Evolutionary conservation across 2,797 vertebrate species (phyloP).

Genomic region (Squalus acanthias): DNA sequence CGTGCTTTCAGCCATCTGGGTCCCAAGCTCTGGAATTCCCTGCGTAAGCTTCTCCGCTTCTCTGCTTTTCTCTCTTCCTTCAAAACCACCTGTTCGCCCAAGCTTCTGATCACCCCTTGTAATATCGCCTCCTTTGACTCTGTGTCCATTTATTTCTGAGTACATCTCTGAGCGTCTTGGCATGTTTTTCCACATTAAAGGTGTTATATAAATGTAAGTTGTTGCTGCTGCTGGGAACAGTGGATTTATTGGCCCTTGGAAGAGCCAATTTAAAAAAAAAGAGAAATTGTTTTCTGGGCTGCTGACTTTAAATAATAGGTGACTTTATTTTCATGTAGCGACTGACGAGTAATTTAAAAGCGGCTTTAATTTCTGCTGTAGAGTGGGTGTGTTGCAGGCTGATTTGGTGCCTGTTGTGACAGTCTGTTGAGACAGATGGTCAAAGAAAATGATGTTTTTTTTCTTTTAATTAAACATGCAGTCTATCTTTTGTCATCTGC

Average conservation of each 20-base stretch:
- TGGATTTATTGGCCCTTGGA: neutral
- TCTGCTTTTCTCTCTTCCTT: neutral
- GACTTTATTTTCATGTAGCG: slow-evolving; percentile 17
- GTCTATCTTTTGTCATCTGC: slow-evolving; percentile 27
- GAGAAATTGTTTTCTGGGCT: neutral
- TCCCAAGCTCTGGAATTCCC: neutral
- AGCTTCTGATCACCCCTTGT: neutral
- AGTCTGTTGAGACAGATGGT: slow-evolving; percentile 13
- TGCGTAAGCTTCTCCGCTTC: neutral
- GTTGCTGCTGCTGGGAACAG: neutral
- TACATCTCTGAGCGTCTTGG: neutral
- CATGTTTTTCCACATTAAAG: neutral
- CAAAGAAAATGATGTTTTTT: slow-evolving; percentile 5
- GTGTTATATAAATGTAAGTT: neutral
- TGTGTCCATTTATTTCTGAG: neutral
- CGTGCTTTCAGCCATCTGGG: neutral
- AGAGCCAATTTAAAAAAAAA: neutral
- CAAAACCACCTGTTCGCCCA: neutral
- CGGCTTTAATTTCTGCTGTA: neutral
- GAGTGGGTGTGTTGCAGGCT: neutral
- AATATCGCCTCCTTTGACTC: neutral
- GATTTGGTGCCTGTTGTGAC: neutral
- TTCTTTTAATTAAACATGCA: slow-evolving; percentile 21
- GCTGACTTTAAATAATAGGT: neutral
- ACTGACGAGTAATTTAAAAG: neutral